These are phyloP conservation scores for Theonella swinhoei DNA, from an alignment of 37 sponge, comb jelly and placozoan species.

Conservation along the genomic window DNA sequence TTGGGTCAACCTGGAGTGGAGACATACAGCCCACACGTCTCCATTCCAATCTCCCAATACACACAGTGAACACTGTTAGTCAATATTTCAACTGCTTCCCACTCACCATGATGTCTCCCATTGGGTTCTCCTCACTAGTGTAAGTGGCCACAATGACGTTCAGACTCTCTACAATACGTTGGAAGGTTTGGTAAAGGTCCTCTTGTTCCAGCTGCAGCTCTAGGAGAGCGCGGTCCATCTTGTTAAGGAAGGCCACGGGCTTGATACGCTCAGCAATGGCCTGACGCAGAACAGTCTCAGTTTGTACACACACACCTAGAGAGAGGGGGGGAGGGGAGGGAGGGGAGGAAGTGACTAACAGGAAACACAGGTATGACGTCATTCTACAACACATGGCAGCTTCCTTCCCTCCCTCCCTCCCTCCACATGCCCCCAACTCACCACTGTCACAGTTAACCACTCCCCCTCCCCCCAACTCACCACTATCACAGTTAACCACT, in stretches of 20 bases:
- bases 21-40: background rate
- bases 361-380: no score
- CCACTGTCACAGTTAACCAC: background rate
- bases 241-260: conserved; percentile 99
- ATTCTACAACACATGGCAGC: background rate
- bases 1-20: conserved; percentile 72
- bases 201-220: conserved; percentile 97
- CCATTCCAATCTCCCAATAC: background rate
- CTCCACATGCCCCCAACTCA: background rate
- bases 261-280: conserved; percentile 97
- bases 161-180: conserved; percentile 94
- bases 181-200: conserved; percentile 97
- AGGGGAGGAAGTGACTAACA: background rate
- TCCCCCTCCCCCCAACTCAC: background rate
- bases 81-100: background rate
- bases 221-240: conserved; percentile 99
- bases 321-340: background rate
- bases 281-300: conserved; percentile 97
- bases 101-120: conserved; percentile 84
- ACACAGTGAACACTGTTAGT: background rate
- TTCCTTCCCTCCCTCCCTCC: background rate
- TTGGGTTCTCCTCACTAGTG: conserved; percentile 91
- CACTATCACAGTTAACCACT: background rate
- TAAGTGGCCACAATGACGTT: conserved; percentile 99
- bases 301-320: conserved; percentile 96